Percentiles rank a stretch among this genome's conserved stretches.
These are phyloP conservation scores for Hylyphantes graminicola DNA, from an alignment of 1,140 invertebrate species.

Conservation along the genomic window DNA sequence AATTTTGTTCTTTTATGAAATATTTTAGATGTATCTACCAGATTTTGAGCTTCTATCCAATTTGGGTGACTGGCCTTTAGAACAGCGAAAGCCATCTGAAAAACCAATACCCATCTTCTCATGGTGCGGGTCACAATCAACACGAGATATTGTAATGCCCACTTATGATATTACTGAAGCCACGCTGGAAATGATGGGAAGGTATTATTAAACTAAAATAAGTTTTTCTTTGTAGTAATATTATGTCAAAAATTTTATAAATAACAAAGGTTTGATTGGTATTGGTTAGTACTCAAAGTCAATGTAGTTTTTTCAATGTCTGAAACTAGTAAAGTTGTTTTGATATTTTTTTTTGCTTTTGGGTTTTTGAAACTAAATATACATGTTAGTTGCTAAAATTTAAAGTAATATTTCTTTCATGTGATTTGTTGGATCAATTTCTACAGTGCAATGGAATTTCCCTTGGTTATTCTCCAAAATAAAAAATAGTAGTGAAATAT, in stretches of 20 bases:
- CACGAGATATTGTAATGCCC: slow-evolving; percentile 90
- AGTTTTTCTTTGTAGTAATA: neutral
- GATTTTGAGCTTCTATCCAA: slow-evolving; percentile 93
- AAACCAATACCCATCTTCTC: slow-evolving; percentile 87
- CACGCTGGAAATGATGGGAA: slow-evolving; percentile 89
- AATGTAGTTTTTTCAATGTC: neutral
- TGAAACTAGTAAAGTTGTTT: neutral
- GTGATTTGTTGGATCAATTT: too few relatives aligned
- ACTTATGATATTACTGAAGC: slow-evolving; percentile 96
- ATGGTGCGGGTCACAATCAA: slow-evolving; percentile 91
- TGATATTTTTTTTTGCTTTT: neutral
- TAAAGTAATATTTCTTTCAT: too few relatives aligned
- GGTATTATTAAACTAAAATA: slow-evolving; percentile 71
- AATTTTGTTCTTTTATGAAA: neutral
- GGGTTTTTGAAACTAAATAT: too few relatives aligned
- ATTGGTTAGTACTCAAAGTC: neutral
- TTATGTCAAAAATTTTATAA: neutral
- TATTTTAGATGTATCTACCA: slow-evolving; percentile 74
- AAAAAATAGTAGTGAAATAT: too few relatives aligned
- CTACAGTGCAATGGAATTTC: too few relatives aligned
- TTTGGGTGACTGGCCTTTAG: slow-evolving; percentile 94
- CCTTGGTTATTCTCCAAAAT: too few relatives aligned
- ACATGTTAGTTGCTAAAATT: too few relatives aligned
- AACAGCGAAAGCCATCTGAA: slow-evolving; percentile 65
- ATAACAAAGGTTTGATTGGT: neutral